phyloP scores from a whole-genome alignment of 2,797 vertebrate genomes.

The Darevskia mixta region DNA sequence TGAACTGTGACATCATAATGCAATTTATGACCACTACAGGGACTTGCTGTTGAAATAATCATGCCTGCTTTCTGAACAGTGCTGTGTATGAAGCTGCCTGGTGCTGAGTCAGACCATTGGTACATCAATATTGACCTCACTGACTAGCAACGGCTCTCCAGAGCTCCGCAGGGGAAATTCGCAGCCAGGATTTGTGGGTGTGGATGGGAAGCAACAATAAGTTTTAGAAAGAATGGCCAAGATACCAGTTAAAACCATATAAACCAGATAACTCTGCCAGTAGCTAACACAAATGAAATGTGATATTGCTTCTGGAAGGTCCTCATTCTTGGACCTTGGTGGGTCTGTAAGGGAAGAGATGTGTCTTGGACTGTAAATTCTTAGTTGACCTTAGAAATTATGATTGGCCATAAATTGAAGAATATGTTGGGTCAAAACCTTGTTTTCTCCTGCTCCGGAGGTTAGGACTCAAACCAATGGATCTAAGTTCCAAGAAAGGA shows the following conservation, averaged over 20 bases:
- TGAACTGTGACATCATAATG: not conserved
- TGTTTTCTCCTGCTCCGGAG: not conserved
- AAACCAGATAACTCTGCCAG: no score
- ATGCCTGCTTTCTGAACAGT: not conserved
- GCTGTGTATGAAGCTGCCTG: not conserved
- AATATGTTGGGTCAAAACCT: not conserved
- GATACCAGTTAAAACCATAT: not conserved
- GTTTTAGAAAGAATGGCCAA: not conserved
- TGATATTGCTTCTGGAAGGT: not conserved
- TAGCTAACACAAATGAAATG: not conserved
- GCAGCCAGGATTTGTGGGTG: not conserved
- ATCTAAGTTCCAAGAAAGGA: no score
- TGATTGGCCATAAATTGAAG: no score
- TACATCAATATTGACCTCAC: not conserved
- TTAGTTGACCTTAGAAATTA: not conserved
- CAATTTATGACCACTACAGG: not conserved
- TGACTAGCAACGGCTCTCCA: not conserved
- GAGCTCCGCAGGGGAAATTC: no score
- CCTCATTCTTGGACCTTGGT: not conserved
- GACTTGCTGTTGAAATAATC: not conserved
- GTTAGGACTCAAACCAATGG: no score
- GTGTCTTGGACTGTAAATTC: not conserved
- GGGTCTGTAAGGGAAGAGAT: not conserved
- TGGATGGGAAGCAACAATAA: not conserved
- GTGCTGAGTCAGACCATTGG: not conserved